Base-by-base conservation (phyloP, 2,888 invertebrate genomes). In the Erebia aethiops region DNA sequence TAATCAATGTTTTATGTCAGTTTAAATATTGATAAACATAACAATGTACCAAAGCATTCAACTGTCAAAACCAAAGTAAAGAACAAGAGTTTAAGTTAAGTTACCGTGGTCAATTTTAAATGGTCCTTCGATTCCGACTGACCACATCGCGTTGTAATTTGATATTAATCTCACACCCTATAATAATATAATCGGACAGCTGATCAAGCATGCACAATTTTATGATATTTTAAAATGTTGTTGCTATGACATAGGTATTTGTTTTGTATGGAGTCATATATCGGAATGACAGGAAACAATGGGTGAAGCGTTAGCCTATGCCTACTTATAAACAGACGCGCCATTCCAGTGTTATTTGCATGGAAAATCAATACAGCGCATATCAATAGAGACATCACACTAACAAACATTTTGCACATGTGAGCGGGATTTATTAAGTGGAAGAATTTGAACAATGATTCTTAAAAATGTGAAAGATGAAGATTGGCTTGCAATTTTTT, bases 311-410 rank as follows among this genome's bases (percentile, higher is more conserved):
- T 74, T 67, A 18, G 69, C 21, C 21, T 65, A 57, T 70, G 52
- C 16, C 18, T 64, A 67, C 72, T 74, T 78, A 8, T 46, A 18
- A 13, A 46, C 46, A 14, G 72, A 70, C 75, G 74, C 75, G 57
- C 62, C 73, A 65, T 70, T 72, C 75, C 75, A 74, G 74, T 75
- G 79, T 75, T 76, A 78, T 76, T 76, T 79, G 79, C 75, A 73
- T 71, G 60, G 72, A 77, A 77, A 80, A 80, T 79, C 77, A 75
- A 78, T 80, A 77, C 63, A 49, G 35, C 54, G 43, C 46, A 54
- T 16, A 49, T 63, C 14, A 62, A 51, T 49, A 46, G 43, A 62
- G 49, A 49, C 46, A 10, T 46, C 72, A 41, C 46, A 63, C 54
- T 54, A 18, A 73, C 69, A 69, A 52, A 61, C 54, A 65, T 51